Conservation (phyloP, 2,113 vertebrate genomes). For the Elephantulus edwardii region DNA sequence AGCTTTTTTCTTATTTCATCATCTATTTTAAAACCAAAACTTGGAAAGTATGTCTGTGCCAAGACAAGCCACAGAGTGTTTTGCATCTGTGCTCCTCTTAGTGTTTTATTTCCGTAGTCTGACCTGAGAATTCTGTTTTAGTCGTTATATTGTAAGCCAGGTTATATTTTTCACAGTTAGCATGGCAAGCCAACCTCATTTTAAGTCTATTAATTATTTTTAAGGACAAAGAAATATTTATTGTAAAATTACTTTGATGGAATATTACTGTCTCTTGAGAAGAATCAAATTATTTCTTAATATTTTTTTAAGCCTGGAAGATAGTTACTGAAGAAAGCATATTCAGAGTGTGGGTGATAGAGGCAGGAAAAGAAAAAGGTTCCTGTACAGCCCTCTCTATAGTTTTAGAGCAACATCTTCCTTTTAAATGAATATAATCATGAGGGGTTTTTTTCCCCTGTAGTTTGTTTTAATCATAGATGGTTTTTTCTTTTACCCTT, state of each 20-base stretch:
- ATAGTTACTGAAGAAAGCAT: not conserved
- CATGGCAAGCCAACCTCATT: too few relatives aligned
- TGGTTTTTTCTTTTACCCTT: not conserved
- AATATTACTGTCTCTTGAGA: not conserved
- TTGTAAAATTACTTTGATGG: not conserved
- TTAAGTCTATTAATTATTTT: constrained; percentile 1
- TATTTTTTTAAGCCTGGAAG: not conserved
- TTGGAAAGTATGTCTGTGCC: not conserved
- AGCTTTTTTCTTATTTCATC: constrained; percentile 8
- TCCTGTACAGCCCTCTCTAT: not conserved
- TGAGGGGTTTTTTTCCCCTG: not conserved
- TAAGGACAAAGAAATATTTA: not conserved
- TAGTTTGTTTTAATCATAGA: not conserved
- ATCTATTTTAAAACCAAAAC: not conserved
- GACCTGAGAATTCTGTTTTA: not conserved
- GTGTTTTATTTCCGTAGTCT: not conserved
- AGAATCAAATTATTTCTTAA: not conserved
- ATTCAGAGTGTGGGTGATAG: not conserved
- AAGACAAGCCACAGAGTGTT: not conserved
- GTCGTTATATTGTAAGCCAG: not conserved
- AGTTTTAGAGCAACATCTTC: not conserved
- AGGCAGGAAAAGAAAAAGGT: not conserved
- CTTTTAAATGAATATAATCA: not conserved
- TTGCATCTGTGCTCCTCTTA: not conserved
- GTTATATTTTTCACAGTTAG: not conserved